Percentiles rank a stretch among this genome's conserved stretches.
phyloP scores from a whole-genome alignment of 1,140 invertebrate genomes.

The Drosophila biarmipes region DNA sequence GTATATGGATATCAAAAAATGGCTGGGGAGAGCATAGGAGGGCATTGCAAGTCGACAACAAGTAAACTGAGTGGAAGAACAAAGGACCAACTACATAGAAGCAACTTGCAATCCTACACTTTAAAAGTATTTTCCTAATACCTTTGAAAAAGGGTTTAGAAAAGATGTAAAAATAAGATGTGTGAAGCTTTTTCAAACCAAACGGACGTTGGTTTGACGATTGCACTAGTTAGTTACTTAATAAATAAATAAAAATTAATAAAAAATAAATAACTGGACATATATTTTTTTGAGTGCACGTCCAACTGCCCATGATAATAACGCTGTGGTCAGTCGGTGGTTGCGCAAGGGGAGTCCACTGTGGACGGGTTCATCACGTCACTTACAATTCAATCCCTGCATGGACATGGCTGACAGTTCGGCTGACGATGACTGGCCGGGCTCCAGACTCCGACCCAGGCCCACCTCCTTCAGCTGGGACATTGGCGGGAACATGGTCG shows the following conservation, averaged over 20 bases:
- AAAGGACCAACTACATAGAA: slow-evolving; percentile 28
- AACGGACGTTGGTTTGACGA: too few species aligned
- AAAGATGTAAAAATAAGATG: not conserved
- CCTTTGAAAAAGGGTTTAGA: not conserved
- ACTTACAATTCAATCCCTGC: slow-evolving; percentile 84
- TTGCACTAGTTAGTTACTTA: too few species aligned
- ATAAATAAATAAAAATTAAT: too few species aligned
- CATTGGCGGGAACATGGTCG: slow-evolving; percentile 83
- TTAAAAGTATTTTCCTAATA: not conserved
- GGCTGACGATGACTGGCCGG: slow-evolving; percentile 45
- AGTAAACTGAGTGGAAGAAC: slow-evolving; percentile 33
- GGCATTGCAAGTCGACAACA: slow-evolving; percentile 38
- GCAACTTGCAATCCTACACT: slow-evolving; percentile 22
- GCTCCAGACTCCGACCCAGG: slow-evolving; percentile 16
- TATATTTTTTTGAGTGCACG: not conserved
- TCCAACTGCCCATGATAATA: slow-evolving; percentile 39
- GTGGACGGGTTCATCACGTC: slow-evolving; percentile 55
- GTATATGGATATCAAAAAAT: slow-evolving; percentile 38
- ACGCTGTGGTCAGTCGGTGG: slow-evolving; percentile 34
- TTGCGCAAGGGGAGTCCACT: slow-evolving; percentile 12
- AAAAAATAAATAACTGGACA: too few species aligned
- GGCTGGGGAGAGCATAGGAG: slow-evolving; percentile 1
- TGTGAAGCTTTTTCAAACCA: too few species aligned
- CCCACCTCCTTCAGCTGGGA: slow-evolving; percentile 47
- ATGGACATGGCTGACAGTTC: slow-evolving; percentile 77